Percentiles rank a stretch among this genome's conserved stretches.
Conservation (phyloP, 2,797 vertebrate species). For the Molossus alvarezi region DNA sequence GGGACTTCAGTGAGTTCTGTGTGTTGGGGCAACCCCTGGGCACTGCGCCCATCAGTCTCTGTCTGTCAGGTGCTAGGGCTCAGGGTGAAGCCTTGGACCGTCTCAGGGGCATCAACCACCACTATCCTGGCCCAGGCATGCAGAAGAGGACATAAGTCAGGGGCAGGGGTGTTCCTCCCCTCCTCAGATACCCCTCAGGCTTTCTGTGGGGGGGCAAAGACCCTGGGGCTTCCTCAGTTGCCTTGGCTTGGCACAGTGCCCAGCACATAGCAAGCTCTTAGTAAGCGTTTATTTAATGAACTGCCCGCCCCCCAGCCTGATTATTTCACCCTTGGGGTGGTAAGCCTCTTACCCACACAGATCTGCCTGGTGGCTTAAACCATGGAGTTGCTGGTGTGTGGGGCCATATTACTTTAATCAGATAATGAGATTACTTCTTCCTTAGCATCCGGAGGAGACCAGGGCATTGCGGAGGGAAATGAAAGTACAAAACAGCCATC, state of each 20-base stretch:
- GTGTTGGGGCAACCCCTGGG: background rate
- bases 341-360: conserved; percentile 77
- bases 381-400: background rate
- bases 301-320: background rate
- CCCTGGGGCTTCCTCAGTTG: background rate
- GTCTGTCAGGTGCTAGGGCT: background rate
- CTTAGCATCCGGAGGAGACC: conserved; percentile 41
- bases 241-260: background rate
- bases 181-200: background rate
- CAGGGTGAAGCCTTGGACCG: background rate
- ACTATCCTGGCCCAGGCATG: accelerated
- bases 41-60: background rate
- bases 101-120: accelerated
- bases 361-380: conserved; percentile 57
- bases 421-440: conserved; percentile 76
- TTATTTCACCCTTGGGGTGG: background rate
- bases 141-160: background rate
- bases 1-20: accelerated
- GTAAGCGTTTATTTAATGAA: background rate
- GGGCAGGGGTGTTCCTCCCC: too few species aligned
- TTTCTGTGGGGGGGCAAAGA: background rate
- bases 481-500: background rate
- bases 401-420: conserved; percentile 71
- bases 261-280: conserved; percentile 1
- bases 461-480: background rate